Evolutionary conservation across 2,888 invertebrate genomes (phyloP).

Genomic region (Caenorhabditis sp.): DNA sequence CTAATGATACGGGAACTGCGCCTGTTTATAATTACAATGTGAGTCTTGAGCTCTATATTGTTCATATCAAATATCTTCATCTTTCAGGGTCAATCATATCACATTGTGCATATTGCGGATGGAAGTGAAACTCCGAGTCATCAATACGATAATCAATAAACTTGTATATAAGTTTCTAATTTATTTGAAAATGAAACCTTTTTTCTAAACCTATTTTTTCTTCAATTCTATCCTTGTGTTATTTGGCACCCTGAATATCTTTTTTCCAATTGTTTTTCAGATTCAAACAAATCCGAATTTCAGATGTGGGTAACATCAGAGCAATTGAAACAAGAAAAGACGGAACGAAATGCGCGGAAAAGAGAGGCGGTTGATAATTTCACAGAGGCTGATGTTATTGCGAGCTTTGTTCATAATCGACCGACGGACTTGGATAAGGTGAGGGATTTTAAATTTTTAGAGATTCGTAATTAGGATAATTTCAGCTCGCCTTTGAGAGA

Average conservation of each 20-base stretch:
- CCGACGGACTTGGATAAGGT: conserved; percentile 20
- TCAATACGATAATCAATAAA: not conserved
- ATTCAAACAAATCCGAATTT: too few relatives aligned
- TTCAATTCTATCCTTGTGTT: too few relatives aligned
- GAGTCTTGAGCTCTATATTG: too few relatives aligned
- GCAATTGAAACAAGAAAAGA: conserved; percentile 15
- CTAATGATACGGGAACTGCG: not conserved
- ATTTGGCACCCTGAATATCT: too few relatives aligned
- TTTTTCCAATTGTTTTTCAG: not conserved
- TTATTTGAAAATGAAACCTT: too few relatives aligned
- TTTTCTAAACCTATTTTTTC: too few relatives aligned
- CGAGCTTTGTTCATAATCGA: conserved; percentile 39
- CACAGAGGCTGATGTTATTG: conserved; percentile 37
- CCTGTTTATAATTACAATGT: not conserved
- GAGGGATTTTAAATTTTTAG: not conserved
- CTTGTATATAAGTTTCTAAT: not conserved
- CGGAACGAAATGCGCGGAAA: conserved; percentile 4
- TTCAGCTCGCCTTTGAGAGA: conserved; percentile 29
- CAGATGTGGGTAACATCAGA: conserved; percentile 28
- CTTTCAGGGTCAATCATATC: not conserved
- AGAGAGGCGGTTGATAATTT: conserved; percentile 22
- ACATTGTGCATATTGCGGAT: not conserved
- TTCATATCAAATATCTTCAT: too few relatives aligned
- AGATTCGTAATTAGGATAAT: not conserved
- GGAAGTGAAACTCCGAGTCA: not conserved